Evolutionary conservation across 2,888 invertebrate species (phyloP).

Genomic region (Ashinkailepas kermadecensis): DNA sequence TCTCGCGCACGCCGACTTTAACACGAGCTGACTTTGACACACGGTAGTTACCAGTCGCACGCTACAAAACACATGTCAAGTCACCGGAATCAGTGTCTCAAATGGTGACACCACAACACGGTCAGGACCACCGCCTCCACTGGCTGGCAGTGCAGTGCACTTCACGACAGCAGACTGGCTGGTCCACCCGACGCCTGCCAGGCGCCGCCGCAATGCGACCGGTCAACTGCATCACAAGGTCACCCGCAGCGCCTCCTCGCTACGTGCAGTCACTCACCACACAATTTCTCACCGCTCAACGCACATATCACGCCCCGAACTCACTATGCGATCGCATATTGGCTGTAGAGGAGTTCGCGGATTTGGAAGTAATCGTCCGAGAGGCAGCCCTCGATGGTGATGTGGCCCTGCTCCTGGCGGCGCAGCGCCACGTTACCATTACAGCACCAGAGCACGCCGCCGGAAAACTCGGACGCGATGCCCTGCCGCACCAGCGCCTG

Average conservation of each 20-base stretch:
- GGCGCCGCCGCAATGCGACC: background rate
- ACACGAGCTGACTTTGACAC: too few relatives aligned
- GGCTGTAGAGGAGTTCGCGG: conserved; percentile 82
- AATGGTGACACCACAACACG: too few relatives aligned
- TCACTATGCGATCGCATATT: conserved; percentile 83
- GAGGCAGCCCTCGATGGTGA: conserved; percentile 86
- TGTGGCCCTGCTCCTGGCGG: conserved; percentile 81
- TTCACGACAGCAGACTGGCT: background rate
- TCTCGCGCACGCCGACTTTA: too few relatives aligned
- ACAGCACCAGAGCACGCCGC: conserved; percentile 88
- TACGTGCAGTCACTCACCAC: background rate
- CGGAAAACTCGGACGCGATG: conserved; percentile 76
- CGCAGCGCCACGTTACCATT: conserved; percentile 82
- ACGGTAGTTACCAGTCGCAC: too few relatives aligned
- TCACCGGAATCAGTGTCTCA: too few relatives aligned
- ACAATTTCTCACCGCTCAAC: background rate
- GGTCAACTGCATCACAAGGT: too few relatives aligned
- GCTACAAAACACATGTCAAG: too few relatives aligned
- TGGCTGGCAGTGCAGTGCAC: background rate
- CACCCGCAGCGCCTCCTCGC: background rate
- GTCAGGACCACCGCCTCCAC: too few relatives aligned
- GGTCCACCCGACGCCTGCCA: background rate
- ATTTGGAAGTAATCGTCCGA: conserved; percentile 94
- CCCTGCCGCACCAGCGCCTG: conserved; percentile 64
- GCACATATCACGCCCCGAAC: conserved; percentile 32